phyloP scores from a whole-genome alignment of 2,888 invertebrate genomes.

The Meta bourneti region DNA sequence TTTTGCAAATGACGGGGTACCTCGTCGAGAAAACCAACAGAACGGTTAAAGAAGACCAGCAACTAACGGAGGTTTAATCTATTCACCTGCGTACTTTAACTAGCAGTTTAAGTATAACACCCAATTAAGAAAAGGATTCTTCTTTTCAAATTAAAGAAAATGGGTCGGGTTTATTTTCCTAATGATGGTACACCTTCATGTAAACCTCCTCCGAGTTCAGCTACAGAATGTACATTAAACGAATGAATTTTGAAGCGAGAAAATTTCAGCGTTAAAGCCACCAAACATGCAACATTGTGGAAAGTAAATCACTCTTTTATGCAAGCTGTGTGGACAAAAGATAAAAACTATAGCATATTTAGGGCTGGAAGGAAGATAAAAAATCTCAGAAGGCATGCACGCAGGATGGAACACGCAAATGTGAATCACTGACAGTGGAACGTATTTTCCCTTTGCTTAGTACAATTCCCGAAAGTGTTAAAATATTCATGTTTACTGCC shows the following conservation, averaged over 20 bases:
- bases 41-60: too few relatives aligned
- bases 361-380: not conserved
- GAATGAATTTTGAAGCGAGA: not conserved
- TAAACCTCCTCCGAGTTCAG: not conserved
- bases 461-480: slow-evolving; percentile 32
- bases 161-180: not conserved
- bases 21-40: too few relatives aligned
- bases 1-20: too few relatives aligned
- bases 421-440: slow-evolving; percentile 7
- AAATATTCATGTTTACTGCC: slow-evolving; percentile 68
- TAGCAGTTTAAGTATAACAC: too few relatives aligned
- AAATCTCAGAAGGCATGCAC: slow-evolving; percentile 10
- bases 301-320: slow-evolving; percentile 13
- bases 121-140: not conserved
- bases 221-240: not conserved
- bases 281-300: not conserved
- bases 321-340: not conserved
- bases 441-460: not conserved
- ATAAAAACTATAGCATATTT: not conserved
- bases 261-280: slow-evolving; percentile 1
- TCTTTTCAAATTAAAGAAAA: not conserved
- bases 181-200: not conserved
- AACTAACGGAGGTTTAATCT: too few relatives aligned
- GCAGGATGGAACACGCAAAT: slow-evolving; percentile 9
- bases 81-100: too few relatives aligned